Evolutionary conservation across 1,140 invertebrate species (phyloP), one percentile per base, ranked within the genome.

Genomic region (Belonocnema kinseyi): DNA sequence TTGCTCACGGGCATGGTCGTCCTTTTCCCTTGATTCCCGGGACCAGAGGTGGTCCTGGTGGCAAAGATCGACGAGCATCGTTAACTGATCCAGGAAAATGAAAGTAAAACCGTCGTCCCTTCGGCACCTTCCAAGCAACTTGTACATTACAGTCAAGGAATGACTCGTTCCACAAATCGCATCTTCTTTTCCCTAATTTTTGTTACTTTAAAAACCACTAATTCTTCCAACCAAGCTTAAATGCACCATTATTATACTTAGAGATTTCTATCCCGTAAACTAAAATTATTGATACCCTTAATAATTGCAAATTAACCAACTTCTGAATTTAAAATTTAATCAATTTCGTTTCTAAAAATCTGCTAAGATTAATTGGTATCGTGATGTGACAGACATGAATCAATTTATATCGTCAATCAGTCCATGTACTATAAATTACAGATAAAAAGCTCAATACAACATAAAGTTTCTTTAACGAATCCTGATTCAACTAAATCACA

Each of bases 1-100:
- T 40, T 66, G 61, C 61, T 70, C 19, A 75, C 83, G 77, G 81
- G 70, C 75, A 46, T 56, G 53, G 46, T 66, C 52, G 52, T 19
- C 54, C 33, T 51, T 50, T 21, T 51, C 74, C 50, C 71, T 51
- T 66, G 61, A 66, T 66, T 66, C 61, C 26, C 26, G 61, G 61
- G 61, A 66, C 61, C 61, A 66, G 61, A 66, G 61, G 61, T 66
- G 61, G 61, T 66, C 61, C 61, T 66, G 61, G 61, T 46, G 61
- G 61, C 61, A 66, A 66, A 66, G 61, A 66, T 66, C 61, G 61
- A 66, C 61, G 61, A 66, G 21, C 21, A 66, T 66, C 61, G 61
- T 66, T 66, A 66, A 40, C 61, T 40, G 61, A 66, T 66, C 61
- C 61, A 66, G 61, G 61, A 66, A 66, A 66, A 66, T 66, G 61